Evolutionary conservation across 2,113 vertebrate genomes (phyloP).

Genomic region (Mugil cephalus): DNA sequence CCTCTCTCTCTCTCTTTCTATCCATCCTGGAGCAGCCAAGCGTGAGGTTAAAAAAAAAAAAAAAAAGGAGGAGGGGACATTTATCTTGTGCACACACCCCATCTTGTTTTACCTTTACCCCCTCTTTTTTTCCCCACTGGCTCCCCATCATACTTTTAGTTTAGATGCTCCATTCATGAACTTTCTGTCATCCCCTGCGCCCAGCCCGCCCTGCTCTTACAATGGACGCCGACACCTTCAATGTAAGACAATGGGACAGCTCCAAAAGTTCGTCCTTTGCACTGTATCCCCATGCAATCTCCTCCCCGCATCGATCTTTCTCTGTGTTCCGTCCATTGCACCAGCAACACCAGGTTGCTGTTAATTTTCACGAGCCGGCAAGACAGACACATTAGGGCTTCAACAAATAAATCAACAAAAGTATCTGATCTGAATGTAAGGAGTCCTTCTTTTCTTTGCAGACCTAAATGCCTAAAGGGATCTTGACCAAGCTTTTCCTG

Average conservation of each 20-base stretch:
- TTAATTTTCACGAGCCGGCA: neutral
- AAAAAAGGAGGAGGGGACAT: conserved; percentile 54
- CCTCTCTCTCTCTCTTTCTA: conserved; percentile 37
- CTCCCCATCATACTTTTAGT: conserved; percentile 17
- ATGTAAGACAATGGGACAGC: conserved; percentile 84
- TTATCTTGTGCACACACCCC: conserved; percentile 61
- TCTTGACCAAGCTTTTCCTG: too few relatives aligned
- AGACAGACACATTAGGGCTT: too few relatives aligned
- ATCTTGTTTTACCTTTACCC: conserved; percentile 57
- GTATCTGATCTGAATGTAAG: too few relatives aligned
- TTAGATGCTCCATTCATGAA: conserved; percentile 7
- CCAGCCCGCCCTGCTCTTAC: conserved; percentile 80
- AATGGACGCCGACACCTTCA: conserved; percentile 87
- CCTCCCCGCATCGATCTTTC: conserved; percentile 69
- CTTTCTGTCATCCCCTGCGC: conserved; percentile 46
- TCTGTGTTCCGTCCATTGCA: conserved; percentile 21
- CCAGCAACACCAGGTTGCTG: conserved; percentile 13
- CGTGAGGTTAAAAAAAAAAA: too few relatives aligned
- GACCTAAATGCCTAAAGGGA: too few relatives aligned
- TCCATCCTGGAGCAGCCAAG: conserved; percentile 70
- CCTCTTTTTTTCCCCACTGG: conserved; percentile 26
- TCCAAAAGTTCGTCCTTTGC: conserved; percentile 81
- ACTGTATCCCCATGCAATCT: conserved; percentile 51
- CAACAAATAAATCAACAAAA: too few relatives aligned
- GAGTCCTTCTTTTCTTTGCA: too few relatives aligned